Percentiles rank a stretch among this genome's conserved stretches.
phyloP scores from a whole-genome alignment of 2,888 invertebrate species.

The Acrobasis repandana region DNA sequence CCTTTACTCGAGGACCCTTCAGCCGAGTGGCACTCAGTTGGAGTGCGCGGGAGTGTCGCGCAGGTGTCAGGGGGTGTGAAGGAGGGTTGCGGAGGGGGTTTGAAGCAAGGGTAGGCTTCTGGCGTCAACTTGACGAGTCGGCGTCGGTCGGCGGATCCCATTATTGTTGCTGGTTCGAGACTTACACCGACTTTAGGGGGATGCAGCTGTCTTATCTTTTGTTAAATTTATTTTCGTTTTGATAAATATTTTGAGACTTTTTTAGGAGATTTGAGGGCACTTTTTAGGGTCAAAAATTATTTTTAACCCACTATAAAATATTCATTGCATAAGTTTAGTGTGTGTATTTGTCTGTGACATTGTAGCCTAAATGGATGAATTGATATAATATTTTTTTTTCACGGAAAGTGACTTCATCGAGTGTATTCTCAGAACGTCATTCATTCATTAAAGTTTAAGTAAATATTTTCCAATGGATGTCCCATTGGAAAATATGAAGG shows the following conservation, averaged over 20 bases:
- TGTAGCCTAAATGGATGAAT: no score
- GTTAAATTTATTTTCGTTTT: conserved; percentile 19
- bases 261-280: neutral
- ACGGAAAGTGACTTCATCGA: no score
- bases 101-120: conserved; percentile 55
- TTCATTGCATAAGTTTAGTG: no score
- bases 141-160: conserved; percentile 58
- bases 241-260: neutral
- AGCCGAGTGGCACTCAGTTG: conserved; percentile 44
- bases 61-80: neutral
- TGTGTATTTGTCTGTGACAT: no score
- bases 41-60: conserved; percentile 44
- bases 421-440: no score
- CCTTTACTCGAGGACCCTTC: conserved; percentile 50
- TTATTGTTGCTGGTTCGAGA: conserved; percentile 66
- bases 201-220: conserved; percentile 51
- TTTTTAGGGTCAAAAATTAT: neutral
- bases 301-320: no score
- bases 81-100: conserved; percentile 32
- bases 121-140: conserved; percentile 76
- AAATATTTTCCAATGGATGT: no score
- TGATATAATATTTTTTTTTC: no score
- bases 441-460: no score
- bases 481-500: no score
- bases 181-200: conserved; percentile 70